Evolutionary conservation across 2,797 vertebrate genomes (phyloP), one percentile per base, ranked within the genome.

Genomic region (Scleropages formosus): DNA sequence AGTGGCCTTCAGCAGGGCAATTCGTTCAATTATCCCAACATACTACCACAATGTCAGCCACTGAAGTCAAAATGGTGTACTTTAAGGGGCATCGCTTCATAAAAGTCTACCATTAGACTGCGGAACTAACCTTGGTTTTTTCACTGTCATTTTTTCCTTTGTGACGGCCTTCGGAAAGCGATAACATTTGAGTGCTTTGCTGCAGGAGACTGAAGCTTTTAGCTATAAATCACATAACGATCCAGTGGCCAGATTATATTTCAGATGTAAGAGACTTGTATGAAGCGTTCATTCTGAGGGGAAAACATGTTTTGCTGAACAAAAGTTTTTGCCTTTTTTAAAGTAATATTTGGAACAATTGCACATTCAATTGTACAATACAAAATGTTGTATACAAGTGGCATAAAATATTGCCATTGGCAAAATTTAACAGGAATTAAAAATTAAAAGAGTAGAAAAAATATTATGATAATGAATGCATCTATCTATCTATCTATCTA

Each of bases 111-210:
- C 65, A 76, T 76, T 70, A 68, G 58, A 68, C 39, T 60, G 58
- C 56, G 26, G 44, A 58, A 27, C 63, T 58, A 63, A 76, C 74
- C 74, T 76, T 70, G 74, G 8, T 75, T 58, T 69, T 66, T 12
- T 44, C 18, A 65, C 47, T 68, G 63, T 16, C 15, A 46, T 67
- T 75, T 75, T 66, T 26, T 59, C 70, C 59, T 61, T 60, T 26
- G 27, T 59, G 44, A 69, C 7, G 74, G 31, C 53, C 16, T 26
- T 44, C 53, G 69, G 65, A 76, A 39, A 69, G 39, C 49, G 53
- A 75, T 56, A 67, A 75, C 63, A 44, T 75, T 75, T 18, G 73
- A 66, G 62, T 66, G 73, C 59, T 70, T 76, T 75, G 74, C 49
- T 62, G 56, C 39, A 56, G 26, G 2, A 22, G 22, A 39, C 66